These are phyloP conservation scores for Drosophila dives DNA, from an alignment of 2,888 invertebrate species.

Conservation along the genomic window DNA sequence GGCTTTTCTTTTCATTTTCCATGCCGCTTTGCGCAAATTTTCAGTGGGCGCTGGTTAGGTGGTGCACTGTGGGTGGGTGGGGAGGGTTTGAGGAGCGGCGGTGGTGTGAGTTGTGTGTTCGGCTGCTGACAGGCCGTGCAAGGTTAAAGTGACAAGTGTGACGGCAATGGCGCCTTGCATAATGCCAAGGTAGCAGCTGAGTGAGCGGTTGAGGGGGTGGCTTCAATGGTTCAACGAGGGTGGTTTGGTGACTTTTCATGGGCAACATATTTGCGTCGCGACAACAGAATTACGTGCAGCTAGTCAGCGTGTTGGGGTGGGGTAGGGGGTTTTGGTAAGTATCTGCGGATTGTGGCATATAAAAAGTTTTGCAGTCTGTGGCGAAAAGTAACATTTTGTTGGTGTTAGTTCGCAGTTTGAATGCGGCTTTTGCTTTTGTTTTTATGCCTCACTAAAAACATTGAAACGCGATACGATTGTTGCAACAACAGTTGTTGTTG, in stretches of 20 bases:
- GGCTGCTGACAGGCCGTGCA: slow-evolving; percentile 75
- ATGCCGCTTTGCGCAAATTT: slow-evolving; percentile 78
- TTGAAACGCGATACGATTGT: slow-evolving; percentile 78
- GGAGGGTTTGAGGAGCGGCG: background rate
- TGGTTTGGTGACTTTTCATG: slow-evolving; percentile 52
- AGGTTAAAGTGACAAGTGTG: slow-evolving; percentile 81
- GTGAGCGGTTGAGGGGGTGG: background rate
- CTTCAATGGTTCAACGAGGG: slow-evolving; percentile 15
- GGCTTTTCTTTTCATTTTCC: slow-evolving; percentile 79
- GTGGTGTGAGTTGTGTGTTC: background rate
- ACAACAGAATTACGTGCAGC: slow-evolving; percentile 78
- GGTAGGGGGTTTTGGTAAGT: slow-evolving; percentile 43
- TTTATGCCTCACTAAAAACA: slow-evolving; percentile 79
- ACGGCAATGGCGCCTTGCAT: slow-evolving; percentile 75
- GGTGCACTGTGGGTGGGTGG: background rate
- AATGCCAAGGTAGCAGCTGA: slow-evolving; percentile 66
- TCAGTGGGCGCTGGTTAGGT: slow-evolving; percentile 45
- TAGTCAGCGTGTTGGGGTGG: slow-evolving; percentile 18
- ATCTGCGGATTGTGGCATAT: slow-evolving; percentile 56
- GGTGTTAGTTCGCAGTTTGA: slow-evolving; percentile 71
- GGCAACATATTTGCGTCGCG: slow-evolving; percentile 78
- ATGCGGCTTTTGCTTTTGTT: slow-evolving; percentile 77
- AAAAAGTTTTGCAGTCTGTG: slow-evolving; percentile 75
- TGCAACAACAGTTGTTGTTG: slow-evolving; percentile 64
- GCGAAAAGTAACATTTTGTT: slow-evolving; percentile 43